Percentiles rank a stretch among this genome's conserved stretches.
Evolutionary conservation across 2,113 vertebrate species (phyloP).

Genomic region (Ifrita kowaldi): DNA sequence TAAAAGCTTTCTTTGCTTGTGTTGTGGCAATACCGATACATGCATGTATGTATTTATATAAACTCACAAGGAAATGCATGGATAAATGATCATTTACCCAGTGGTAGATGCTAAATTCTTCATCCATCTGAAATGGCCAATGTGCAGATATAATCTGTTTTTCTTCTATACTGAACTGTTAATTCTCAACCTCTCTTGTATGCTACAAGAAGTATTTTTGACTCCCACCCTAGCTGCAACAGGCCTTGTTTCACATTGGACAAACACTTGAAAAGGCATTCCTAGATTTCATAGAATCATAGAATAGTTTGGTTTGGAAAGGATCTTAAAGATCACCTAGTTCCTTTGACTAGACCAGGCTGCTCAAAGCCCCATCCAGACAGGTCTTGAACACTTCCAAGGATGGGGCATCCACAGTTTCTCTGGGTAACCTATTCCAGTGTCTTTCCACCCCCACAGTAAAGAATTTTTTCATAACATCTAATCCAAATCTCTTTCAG

Average conservation of each 20-base stretch:
- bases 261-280: background rate
- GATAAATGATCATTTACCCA: background rate
- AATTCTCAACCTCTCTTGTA: background rate
- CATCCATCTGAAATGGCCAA: background rate
- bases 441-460: background rate
- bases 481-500: background rate
- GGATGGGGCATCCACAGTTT: background rate
- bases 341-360: background rate
- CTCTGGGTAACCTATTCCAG: background rate
- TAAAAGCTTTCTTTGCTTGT: background rate
- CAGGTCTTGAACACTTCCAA: background rate
- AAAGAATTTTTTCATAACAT: background rate
- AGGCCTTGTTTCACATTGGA: background rate
- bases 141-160: background rate
- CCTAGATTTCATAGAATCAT: background rate
- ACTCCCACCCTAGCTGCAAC: background rate
- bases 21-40: background rate
- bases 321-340: background rate
- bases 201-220: background rate
- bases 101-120: background rate
- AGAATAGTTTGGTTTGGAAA: background rate
- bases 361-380: background rate
- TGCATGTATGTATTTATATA: background rate
- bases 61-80: background rate
- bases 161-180: background rate